Evolutionary conservation across 2,113 vertebrate species (phyloP).

Genomic region (Antidorcas marsupialis): DNA sequence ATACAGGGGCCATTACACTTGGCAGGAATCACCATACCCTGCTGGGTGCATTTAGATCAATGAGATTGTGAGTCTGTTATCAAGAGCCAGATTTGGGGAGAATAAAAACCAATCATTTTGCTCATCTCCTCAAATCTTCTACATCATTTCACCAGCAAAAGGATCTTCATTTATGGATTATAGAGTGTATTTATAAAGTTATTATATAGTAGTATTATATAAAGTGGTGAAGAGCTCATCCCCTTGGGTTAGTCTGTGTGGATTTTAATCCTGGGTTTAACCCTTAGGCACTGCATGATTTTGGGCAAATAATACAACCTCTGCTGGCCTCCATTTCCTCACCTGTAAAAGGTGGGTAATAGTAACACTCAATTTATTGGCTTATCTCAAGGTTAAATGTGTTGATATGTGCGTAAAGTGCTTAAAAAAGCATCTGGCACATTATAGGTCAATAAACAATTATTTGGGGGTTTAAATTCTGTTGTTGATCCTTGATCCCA

Average conservation of each 20-base stretch:
- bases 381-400: not conserved
- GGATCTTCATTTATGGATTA: not conserved
- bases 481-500: not conserved
- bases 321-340: not conserved
- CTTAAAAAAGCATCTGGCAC: not conserved
- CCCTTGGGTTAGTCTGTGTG: not conserved
- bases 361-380: not conserved
- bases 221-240: not conserved
- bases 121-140: not conserved
- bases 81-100: not conserved
- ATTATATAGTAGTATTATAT: not conserved
- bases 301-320: not conserved
- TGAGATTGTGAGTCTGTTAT: not conserved
- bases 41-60: not conserved
- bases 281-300: not conserved
- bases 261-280: not conserved
- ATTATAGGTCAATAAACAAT: not conserved
- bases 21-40: too few relatives aligned
- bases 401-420: not conserved
- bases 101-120: not conserved
- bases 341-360: not conserved
- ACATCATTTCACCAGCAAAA: not conserved
- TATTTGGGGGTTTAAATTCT: not conserved
- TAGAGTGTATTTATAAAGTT: not conserved
- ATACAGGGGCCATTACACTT: rapidly evolving